phyloP scores from a whole-genome alignment of 2,888 invertebrate species.

The Noctua janthina region DNA sequence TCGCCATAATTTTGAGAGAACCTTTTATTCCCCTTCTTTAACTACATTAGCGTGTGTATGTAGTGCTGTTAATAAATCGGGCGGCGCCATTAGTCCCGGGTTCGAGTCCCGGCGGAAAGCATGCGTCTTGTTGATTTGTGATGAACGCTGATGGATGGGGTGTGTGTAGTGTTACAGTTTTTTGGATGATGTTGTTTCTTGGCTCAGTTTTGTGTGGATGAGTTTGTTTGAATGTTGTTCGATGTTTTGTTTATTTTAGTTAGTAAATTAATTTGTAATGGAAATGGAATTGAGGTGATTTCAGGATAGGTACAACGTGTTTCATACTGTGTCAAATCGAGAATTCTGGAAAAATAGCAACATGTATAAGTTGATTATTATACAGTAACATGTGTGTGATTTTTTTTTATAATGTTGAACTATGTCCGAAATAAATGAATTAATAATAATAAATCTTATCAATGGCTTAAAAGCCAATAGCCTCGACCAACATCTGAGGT shows the following conservation, averaged over 20 bases:
- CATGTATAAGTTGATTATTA: too few relatives aligned
- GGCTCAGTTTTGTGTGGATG: slow-evolving; percentile 16
- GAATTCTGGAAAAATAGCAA: not conserved
- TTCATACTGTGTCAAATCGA: not conserved
- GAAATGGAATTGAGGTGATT: not conserved
- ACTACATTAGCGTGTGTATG: slow-evolving; percentile 80
- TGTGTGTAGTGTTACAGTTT: slow-evolving; percentile 51
- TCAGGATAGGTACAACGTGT: not conserved
- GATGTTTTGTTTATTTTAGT: not conserved
- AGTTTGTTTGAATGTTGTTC: slow-evolving; percentile 13
- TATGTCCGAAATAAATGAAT: too few relatives aligned
- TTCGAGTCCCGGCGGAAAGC: slow-evolving; percentile 85
- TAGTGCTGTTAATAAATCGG: slow-evolving; percentile 82
- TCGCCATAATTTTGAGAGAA: slow-evolving; percentile 59
- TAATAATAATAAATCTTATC: too few relatives aligned
- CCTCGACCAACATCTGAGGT: too few relatives aligned
- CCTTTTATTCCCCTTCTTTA: slow-evolving; percentile 75
- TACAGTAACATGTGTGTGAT: too few relatives aligned
- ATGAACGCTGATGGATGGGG: slow-evolving; percentile 84
- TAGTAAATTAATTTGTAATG: not conserved
- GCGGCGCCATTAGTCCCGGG: slow-evolving; percentile 81
- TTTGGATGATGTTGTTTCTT: slow-evolving; percentile 42
- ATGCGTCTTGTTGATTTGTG: slow-evolving; percentile 89
- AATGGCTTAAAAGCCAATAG: too few relatives aligned
- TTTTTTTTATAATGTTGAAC: too few relatives aligned